These are phyloP conservation scores for Sycobia sp. DNA, from an alignment of 1,140 invertebrate genomes.

Conservation along the genomic window DNA sequence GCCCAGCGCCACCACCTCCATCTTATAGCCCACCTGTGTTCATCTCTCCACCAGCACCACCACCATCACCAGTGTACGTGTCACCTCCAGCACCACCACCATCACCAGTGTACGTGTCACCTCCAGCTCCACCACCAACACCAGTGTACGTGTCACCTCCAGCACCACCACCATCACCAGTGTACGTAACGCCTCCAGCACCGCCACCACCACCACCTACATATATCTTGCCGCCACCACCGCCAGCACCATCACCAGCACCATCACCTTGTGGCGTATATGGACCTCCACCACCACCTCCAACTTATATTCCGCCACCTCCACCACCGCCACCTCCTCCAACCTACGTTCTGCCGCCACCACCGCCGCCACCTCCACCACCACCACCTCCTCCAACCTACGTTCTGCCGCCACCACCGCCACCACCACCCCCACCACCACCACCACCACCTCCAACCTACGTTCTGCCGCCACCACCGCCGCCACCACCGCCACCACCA, in stretches of 20 bases:
- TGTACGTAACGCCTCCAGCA: neutral
- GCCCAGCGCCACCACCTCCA: neutral
- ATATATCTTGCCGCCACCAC: too few species aligned
- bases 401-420: neutral
- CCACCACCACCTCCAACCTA: neutral
- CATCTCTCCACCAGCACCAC: neutral
- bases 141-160: neutral
- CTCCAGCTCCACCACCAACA: neutral
- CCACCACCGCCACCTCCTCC: neutral
- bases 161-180: slow-evolving; percentile 1
- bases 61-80: neutral
- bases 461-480: neutral
- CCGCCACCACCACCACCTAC: neutral
- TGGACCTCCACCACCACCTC: neutral
- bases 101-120: neutral
- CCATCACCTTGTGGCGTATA: neutral
- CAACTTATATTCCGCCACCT: neutral
- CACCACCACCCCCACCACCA: neutral
- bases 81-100: neutral
- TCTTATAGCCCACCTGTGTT: too few species aligned
- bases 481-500: neutral
- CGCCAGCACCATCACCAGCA: neutral
- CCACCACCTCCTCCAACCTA: neutral
- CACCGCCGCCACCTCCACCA: neutral
- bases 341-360: neutral